Conservation (phyloP, 2,797 vertebrate genomes). For the Otus scops region DNA sequence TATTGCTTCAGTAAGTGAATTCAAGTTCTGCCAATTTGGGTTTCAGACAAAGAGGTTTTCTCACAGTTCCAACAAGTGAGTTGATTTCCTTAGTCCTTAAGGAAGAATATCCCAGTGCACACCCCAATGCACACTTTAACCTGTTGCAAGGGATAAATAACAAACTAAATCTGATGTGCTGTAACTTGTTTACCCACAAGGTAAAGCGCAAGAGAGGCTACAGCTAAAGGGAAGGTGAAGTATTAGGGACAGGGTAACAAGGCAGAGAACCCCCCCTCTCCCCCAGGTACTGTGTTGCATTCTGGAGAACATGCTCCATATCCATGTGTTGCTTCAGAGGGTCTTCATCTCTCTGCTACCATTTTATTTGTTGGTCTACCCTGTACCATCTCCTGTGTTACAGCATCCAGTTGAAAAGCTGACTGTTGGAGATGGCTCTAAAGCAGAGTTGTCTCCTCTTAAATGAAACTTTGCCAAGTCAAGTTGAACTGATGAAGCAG, state of each 20-base stretch:
- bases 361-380: background rate
- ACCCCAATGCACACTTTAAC: conserved; percentile 4
- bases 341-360: background rate
- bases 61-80: background rate
- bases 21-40: background rate
- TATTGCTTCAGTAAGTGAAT: background rate
- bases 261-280: background rate
- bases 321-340: background rate
- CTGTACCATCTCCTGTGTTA: background rate
- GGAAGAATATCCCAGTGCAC: conserved; percentile 55
- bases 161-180: conserved; percentile 25
- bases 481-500: background rate
- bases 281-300: background rate
- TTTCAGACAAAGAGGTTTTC: background rate
- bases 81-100: background rate
- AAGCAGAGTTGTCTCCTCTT: background rate
- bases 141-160: conserved; percentile 21
- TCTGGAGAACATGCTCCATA: background rate
- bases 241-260: background rate
- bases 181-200: background rate
- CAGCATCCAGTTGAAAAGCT: background rate
- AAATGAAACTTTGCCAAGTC: background rate
- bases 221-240: background rate
- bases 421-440: background rate
- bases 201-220: background rate